These are phyloP conservation scores for Stegodyphus dumicola DNA, from an alignment of 1,140 invertebrate species.

Conservation along the genomic window DNA sequence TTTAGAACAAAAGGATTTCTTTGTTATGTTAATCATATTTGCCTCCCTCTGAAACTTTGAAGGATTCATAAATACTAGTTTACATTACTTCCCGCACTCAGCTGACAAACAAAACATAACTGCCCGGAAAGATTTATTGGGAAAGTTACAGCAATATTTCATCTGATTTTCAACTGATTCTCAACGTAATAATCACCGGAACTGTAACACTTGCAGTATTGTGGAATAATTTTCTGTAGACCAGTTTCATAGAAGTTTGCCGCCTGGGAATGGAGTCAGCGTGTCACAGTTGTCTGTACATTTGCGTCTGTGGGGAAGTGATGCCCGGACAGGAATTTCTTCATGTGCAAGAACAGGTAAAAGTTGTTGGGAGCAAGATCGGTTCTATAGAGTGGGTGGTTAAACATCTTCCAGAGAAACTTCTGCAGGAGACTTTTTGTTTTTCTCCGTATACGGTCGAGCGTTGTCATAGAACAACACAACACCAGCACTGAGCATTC, in stretches of 20 bases:
- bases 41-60: too few species aligned
- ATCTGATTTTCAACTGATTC: too few species aligned
- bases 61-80: too few species aligned
- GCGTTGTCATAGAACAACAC: too few species aligned
- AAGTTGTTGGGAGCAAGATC: not conserved
- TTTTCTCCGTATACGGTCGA: too few species aligned
- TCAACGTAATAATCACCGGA: not conserved
- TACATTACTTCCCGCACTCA: too few species aligned
- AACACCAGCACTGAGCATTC: too few species aligned
- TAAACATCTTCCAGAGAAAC: too few species aligned
- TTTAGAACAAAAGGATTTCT: too few species aligned
- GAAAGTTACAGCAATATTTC: not conserved
- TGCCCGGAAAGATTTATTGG: not conserved
- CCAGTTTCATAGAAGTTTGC: not conserved
- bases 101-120: not conserved
- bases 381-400: not conserved
- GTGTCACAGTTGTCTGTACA: not conserved
- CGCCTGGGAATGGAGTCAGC: not conserved
- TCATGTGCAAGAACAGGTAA: not conserved
- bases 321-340: not conserved
- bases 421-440: too few species aligned
- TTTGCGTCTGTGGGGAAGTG: not conserved
- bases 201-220: not conserved
- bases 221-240: not conserved
- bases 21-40: too few species aligned